Conservation (phyloP, 1,140 invertebrate genomes). For the Brachionus koreanus region DNA sequence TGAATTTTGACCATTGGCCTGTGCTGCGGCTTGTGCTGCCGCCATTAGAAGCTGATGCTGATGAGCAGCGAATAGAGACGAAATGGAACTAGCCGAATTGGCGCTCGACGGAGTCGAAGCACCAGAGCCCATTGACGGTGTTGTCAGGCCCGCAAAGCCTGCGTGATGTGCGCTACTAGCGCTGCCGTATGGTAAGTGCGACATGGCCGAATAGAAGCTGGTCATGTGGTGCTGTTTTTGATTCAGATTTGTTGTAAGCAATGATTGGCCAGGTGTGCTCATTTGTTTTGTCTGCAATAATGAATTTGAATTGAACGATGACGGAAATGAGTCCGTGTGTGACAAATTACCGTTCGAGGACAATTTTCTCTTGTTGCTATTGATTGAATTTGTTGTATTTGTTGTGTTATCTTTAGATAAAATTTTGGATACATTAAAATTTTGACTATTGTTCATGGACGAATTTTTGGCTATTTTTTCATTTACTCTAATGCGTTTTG, state of each 20-base stretch:
- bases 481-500: neutral
- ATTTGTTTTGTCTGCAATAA: neutral
- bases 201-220: neutral
- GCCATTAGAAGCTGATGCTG: slow-evolving; percentile 36
- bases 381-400: neutral
- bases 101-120: neutral
- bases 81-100: neutral
- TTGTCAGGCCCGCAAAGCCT: neutral
- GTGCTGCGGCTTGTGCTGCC: slow-evolving; percentile 23
- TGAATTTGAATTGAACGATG: neutral
- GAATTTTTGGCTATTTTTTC: slow-evolving; percentile 20
- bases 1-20: neutral
- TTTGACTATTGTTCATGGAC: slow-evolving; percentile 15
- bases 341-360: too few species aligned
- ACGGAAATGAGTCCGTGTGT: neutral
- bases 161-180: neutral
- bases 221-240: neutral
- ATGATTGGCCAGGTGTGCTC: neutral
- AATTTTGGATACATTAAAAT: slow-evolving; percentile 30
- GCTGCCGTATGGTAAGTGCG: neutral
- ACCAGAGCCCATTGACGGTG: neutral
- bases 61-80: neutral
- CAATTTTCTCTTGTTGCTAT: neutral
- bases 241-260: neutral
- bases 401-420: neutral